Base-by-base conservation (phyloP, 2,888 invertebrate genomes). In the Crossocerus cetratus region DNA sequence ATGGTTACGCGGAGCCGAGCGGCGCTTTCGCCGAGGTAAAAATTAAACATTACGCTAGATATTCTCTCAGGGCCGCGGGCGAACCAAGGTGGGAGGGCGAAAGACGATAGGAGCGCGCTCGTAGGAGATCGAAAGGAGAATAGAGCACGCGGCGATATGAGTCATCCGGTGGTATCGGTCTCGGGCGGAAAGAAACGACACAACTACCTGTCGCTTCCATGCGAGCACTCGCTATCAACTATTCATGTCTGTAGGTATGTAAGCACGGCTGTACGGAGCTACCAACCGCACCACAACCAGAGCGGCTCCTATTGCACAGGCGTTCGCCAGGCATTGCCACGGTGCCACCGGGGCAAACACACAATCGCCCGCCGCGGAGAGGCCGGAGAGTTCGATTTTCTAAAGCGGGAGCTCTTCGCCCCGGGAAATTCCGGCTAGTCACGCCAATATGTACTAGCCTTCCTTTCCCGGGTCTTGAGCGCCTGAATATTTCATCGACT, bases 361-460 rank as follows among this genome's bases (percentile, higher is more conserved):
- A 14, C 49, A 49, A 49, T 16, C 49, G 16, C 14, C 49, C 49
- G 32, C 8, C 32, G 32, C 32, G 32, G 32, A 49, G 49, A 49
- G n/a, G 4, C 14, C 32, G 32, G 32, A 49, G 49, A 49, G n/a
- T 16, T 49, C 49, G 49, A 49, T 49, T 49, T 49, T 49, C n/a
- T 49, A 49, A 16, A 49, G 14, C 49, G 59, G 54, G 67, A 57
- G 56, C 49, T 16, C 61, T 62, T 16, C 13, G 14, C 1, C n/a
- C n/a, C 16, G 20, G 72, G 62, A 72, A 72, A 75, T 69, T 59
- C 73, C 74, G 16, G 23, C 14, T 44, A 43, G 69, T 73, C 74
- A 54, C 59, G 14, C 21, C 3, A 57, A n/a, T n/a, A n/a, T n/a
- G 5, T n/a, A 16, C 2, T n/a, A 22, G n/a, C 4, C 11, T 13